Conservation (phyloP, 2,113 vertebrate genomes). For the Cromileptes altivelis region DNA sequence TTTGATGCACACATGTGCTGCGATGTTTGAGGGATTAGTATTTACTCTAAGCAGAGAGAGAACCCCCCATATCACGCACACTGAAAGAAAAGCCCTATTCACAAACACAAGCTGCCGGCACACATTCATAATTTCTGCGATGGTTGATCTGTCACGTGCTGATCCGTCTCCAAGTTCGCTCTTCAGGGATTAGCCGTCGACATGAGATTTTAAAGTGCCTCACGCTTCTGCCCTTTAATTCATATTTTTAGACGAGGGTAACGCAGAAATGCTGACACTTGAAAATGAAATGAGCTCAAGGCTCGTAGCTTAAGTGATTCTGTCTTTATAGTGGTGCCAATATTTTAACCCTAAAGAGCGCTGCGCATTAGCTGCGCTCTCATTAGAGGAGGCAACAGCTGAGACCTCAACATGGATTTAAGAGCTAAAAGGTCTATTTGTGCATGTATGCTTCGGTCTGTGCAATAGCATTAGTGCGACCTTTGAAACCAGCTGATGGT, state of each 20-base stretch:
- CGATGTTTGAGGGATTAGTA: conserved; percentile 69
- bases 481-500: conserved; percentile 28
- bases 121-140: conserved; percentile 76
- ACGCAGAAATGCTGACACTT: conserved; percentile 37
- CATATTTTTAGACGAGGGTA: conserved; percentile 72
- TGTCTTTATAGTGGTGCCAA: conserved; percentile 58
- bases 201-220: conserved; percentile 37
- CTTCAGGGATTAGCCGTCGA: conserved; percentile 64
- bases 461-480: conserved; percentile 29
- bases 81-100: conserved; percentile 46
- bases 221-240: conserved; percentile 50
- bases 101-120: conserved; percentile 52
- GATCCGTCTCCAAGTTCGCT: conserved; percentile 56
- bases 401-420: conserved; percentile 54
- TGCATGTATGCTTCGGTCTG: conserved; percentile 36
- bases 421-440: conserved; percentile 59
- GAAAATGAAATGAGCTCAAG: conserved; percentile 38
- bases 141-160: conserved; percentile 69
- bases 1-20: conserved; percentile 69
- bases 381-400: conserved; percentile 69
- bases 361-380: conserved; percentile 36
- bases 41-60: conserved; percentile 49
- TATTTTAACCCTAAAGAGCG: conserved; percentile 44
- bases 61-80: conserved; percentile 46
- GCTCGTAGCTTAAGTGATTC: conserved; percentile 35